A percentile compares a stretch with the other conserved stretches of the same genome.
These are phyloP conservation scores for Zosterops japonicus DNA, from an alignment of 2,113 vertebrate genomes.

Conservation along the genomic window DNA sequence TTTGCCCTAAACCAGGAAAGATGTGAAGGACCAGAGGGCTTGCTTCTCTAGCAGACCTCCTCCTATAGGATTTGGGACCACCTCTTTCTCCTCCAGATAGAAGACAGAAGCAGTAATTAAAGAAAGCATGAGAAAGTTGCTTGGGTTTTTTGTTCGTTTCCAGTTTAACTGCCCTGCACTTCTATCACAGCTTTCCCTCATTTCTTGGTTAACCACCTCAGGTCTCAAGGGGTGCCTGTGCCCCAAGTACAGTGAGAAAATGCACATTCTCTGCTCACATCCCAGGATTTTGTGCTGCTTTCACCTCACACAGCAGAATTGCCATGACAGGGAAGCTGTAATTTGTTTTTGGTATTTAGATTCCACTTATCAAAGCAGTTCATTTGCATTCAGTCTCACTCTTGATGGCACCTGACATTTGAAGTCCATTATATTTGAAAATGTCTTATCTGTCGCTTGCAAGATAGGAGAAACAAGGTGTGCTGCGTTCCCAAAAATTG, in stretches of 20 bases:
- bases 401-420: constrained; percentile 2
- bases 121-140: not conserved
- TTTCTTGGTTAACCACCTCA: not conserved
- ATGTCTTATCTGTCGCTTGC: not conserved
- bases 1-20: not conserved
- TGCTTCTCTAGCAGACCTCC: not conserved
- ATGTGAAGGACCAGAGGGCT: not conserved
- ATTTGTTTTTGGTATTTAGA: constrained; percentile 5
- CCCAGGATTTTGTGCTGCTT: not conserved
- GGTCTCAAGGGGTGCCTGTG: not conserved
- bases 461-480: not conserved
- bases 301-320: not conserved
- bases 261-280: not conserved
- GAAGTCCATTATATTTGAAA: not conserved
- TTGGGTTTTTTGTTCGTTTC: not conserved
- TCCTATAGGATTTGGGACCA: not conserved
- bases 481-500: not conserved
- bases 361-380: not conserved
- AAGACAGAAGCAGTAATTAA: not conserved
- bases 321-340: not conserved
- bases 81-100: not conserved
- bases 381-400: constrained; percentile 11
- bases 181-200: not conserved
- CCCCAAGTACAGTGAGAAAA: not conserved
- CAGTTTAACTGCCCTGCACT: not conserved